Evolutionary conservation across 2,888 invertebrate genomes (phyloP).

Genomic region (Mamestra brassicae): DNA sequence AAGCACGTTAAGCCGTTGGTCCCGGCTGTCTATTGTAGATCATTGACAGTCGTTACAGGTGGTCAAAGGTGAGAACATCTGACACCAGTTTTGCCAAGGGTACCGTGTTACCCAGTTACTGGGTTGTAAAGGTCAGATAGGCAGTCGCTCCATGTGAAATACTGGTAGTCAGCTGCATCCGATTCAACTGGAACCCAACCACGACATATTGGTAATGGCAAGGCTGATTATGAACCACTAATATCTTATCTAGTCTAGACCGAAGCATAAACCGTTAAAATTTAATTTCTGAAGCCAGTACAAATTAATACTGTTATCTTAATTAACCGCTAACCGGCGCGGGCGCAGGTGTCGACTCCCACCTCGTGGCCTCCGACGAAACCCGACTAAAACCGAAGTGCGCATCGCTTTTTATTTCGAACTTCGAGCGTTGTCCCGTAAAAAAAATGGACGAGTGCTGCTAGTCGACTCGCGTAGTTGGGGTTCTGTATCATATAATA

Average conservation of each 20-base stretch:
- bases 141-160: no score
- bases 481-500: slow-evolving; percentile 12
- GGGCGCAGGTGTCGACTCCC: slow-evolving; percentile 55
- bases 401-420: slow-evolving; percentile 57
- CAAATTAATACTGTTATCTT: slow-evolving; percentile 33
- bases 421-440: slow-evolving; percentile 53
- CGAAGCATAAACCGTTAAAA: slow-evolving; percentile 11
- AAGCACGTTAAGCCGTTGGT: no score
- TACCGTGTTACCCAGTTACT: no score
- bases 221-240: neutral
- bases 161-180: no score
- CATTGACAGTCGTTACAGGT: no score
- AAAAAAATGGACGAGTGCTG: slow-evolving; percentile 55
- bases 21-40: no score
- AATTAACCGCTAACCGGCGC: slow-evolving; percentile 52
- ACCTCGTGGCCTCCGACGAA: slow-evolving; percentile 58
- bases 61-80: no score
- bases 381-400: slow-evolving; percentile 64
- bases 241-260: neutral
- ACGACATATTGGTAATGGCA: no score
- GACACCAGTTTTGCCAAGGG: no score
- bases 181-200: no score
- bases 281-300: slow-evolving; percentile 15
- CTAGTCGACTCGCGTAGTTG: neutral
- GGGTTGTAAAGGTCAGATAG: no score